phyloP scores from a whole-genome alignment of 2,113 vertebrate species.

The Ictidomys tridecemlineatus region DNA sequence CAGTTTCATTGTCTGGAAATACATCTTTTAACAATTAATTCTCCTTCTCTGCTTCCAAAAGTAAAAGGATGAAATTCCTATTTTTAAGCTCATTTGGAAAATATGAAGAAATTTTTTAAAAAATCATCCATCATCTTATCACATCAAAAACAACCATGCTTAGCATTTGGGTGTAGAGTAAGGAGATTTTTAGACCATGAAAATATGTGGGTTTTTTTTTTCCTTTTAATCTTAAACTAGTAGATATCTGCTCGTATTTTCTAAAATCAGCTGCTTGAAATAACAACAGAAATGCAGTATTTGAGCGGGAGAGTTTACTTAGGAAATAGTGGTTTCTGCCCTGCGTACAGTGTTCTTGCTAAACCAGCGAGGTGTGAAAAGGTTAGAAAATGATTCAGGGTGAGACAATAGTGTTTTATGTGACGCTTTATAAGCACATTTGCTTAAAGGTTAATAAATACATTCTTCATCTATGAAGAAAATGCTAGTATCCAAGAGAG shows the following conservation, averaged over 20 bases:
- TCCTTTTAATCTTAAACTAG: not conserved
- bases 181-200: not conserved
- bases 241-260: not conserved
- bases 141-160: not conserved
- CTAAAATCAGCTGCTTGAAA: not conserved
- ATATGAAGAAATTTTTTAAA: not conserved
- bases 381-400: not conserved
- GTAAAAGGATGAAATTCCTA: not conserved
- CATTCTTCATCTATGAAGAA: not conserved
- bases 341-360: not conserved
- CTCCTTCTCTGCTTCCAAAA: not conserved
- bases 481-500: not conserved
- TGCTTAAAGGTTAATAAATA: not conserved
- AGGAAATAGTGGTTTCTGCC: not conserved
- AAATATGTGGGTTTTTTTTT: not conserved
- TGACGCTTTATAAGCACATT: not conserved
- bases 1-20: conserved; percentile 32
- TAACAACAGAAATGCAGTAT: not conserved
- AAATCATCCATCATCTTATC: not conserved
- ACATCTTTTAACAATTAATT: conserved; percentile 3
- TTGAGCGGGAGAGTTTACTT: not conserved
- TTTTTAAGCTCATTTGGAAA: conserved; percentile 48
- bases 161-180: not conserved
- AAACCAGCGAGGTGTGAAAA: not conserved
- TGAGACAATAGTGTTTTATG: not conserved